Base-by-base conservation (phyloP, 2,797 vertebrate species). In the Graptemys geographica region DNA sequence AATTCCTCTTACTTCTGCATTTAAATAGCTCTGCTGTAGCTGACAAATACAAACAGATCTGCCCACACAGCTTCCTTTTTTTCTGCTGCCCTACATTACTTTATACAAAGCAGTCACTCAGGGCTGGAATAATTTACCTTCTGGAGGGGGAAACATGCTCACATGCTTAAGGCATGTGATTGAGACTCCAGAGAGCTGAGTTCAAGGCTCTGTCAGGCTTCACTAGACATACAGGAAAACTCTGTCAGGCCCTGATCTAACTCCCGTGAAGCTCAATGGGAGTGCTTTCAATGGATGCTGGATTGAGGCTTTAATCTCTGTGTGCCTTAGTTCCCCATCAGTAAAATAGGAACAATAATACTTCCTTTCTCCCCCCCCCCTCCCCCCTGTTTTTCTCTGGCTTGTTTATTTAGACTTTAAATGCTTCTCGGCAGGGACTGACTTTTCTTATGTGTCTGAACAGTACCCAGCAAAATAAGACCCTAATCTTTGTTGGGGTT, bases 11-110 rank as follows among this genome's bases (percentile, higher is more conserved):
- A 31, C 16, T 52, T 65, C 82, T 37, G 19, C 5, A 31, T n/a
- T 47, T 3, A 52, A 31, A 41, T n/a, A 84, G 0, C 0, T 7
- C 25, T 55, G 57, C 72, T 51, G 33, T 65, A 93, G 72, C 47
- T 80, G 65, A 51, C 0, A 0, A 18, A 44, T 11, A 37, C 11
- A 51, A 92, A 28, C 1, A 11, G 5, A 65, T 41, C 8, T 52
- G 2, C 55, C 13, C 5, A 11, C 9, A 0, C 53, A 80, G 16
- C 0, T 94, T 28, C 41, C 72, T 44, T 44, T 74, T 74, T 59
- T 82, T 89, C 28, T 83, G 31, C 2, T 25, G 59, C 88, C 25
- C 2, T 81, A 28, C 4, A 11, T 6, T 72, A 31, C 8, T 90
- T 59, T 92, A 62, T 52, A 16, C 1, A 11, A 88, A 90, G 83